Percentiles rank a stretch among this genome's conserved stretches.
Evolutionary conservation across 2,888 invertebrate species (phyloP).

Genomic region (Heliothis peltigera): DNA sequence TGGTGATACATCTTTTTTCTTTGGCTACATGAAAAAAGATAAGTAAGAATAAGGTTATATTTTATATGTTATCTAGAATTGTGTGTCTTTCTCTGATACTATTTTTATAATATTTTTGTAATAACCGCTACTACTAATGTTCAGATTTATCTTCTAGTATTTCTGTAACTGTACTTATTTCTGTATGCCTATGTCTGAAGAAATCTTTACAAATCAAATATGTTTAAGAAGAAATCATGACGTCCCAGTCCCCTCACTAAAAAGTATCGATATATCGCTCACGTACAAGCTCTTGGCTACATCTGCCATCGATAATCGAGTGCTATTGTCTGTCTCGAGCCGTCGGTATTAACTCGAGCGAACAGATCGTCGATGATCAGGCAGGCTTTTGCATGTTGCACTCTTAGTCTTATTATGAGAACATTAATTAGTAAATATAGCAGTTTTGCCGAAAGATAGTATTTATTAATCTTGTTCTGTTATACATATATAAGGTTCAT

Average conservation of each 20-base stretch:
- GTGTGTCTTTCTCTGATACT: neutral
- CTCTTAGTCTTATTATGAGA: neutral
- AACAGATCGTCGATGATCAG: conserved; percentile 4
- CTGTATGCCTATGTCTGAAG: too few species aligned
- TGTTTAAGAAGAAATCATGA: neutral
- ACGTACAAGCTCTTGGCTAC: neutral
- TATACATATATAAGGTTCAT: too few species aligned
- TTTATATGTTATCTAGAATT: conserved; percentile 5
- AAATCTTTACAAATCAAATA: neutral
- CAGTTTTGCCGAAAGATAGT: too few species aligned
- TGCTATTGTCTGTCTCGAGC: conserved; percentile 6
- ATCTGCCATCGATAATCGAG: conserved; percentile 19
- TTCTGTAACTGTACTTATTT: too few species aligned
- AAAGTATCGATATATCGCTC: conserved; percentile 1
- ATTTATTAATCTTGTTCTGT: too few species aligned
- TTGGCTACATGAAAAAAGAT: neutral
- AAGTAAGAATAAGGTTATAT: neutral
- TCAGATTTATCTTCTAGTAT: too few species aligned
- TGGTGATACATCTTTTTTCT: conserved; percentile 2
- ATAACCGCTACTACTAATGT: too few species aligned
- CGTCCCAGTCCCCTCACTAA: neutral
- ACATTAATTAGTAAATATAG: neutral
- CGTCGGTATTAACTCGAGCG: conserved; percentile 12
- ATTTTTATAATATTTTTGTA: neutral
- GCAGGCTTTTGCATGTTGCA: conserved; percentile 14